Evolutionary conservation across 2,113 vertebrate species (phyloP), one percentile per base, ranked within the genome.

Genomic region (Notothenia coriiceps): DNA sequence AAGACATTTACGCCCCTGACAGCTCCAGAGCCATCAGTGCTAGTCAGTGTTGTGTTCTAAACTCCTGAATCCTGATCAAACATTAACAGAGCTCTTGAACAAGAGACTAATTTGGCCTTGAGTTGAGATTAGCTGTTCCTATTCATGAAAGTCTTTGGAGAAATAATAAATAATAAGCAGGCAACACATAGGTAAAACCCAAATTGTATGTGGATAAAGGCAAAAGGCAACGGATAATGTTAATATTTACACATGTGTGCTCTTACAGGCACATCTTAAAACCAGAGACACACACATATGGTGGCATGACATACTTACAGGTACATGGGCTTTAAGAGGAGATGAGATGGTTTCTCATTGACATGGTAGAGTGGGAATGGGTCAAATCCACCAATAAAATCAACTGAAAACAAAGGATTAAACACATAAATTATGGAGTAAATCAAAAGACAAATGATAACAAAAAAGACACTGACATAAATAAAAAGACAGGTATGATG

Each of bases 361-460:
- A 97, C 95, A 95, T 96, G 97, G 97, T 97, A 97, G 95, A 97
- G 96, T 94, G 96, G 96, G 93, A 97, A 97, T 95, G 97, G 96
- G 90, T 97, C 97, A 97, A 96, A 98, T 96, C 97, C 97, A 96
- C 96, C 97, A 97, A 97, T 96, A 96, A 98, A 98, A 97, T 98
- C 96, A 96, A 98, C 97, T 97, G 97, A 97, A 98, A 97, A 88
- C 86, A 92, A 90, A 91, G 80, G 40, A 84, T 80, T 70, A 67
- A 81, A 89, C 46, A 67, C 75, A 91, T 87, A 84, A 82, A 91
- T 85, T 63, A 88, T 86, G 86, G 84, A 86, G 83, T 69, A 85
- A 92, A 91, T 89, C 65, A 63, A 79, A 80, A 80, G 80, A 86
- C 54, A 70, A 72, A 84, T 47, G 74, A 51, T 25, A 62, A 84